Evolutionary conservation across 2,113 vertebrate species (phyloP).

Genomic region (Percopsis transmontana): DNA sequence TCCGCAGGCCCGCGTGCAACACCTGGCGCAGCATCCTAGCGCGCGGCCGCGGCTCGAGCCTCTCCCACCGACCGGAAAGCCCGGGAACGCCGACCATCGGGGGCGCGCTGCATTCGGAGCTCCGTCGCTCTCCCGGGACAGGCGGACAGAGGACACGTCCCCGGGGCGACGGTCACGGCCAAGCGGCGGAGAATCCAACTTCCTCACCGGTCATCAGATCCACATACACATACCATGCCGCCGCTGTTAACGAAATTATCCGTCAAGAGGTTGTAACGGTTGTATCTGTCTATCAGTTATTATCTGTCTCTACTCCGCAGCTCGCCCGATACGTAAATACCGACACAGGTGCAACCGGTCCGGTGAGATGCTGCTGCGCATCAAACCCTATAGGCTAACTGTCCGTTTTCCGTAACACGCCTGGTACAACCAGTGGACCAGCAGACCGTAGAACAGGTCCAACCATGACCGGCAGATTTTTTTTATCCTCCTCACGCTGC

Average conservation of each 20-base stretch:
- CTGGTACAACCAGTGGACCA: no score
- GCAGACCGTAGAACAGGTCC: neutral
- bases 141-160: conserved; percentile 27
- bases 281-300: no score
- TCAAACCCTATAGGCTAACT: no score
- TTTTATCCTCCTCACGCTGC: neutral
- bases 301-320: no score
- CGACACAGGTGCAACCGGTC: no score
- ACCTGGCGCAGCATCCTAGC: conserved; percentile 91
- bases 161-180: conserved; percentile 25
- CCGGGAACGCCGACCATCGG: conserved; percentile 82
- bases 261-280: no score
- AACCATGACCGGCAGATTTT: neutral
- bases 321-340: no score
- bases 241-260: no score
- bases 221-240: no score
- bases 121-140: conserved; percentile 7
- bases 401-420: no score
- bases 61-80: conserved; percentile 82
- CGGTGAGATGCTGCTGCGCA: no score
- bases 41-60: conserved; percentile 86
- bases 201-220: conserved; percentile 33
- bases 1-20: conserved; percentile 92
- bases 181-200: conserved; percentile 40
- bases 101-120: conserved; percentile 69